Conservation (phyloP, 2,888 invertebrate species). For the Operophtera brumata region DNA sequence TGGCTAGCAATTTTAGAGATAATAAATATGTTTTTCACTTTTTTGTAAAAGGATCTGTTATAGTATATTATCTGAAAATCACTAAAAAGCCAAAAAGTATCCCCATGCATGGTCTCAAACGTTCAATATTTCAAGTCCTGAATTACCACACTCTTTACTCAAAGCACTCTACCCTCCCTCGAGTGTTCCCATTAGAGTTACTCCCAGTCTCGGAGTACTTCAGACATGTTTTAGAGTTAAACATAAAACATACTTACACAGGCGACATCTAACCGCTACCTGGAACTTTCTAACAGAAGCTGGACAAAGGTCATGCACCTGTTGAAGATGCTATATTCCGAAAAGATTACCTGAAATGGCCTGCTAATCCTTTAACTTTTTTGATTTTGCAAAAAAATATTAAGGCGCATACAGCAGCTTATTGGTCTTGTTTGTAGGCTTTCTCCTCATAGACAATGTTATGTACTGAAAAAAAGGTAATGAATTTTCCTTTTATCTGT, state of each 20-base stretch:
- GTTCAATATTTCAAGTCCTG: slow-evolving; percentile 34
- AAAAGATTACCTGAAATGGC: neutral
- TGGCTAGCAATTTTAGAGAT: too few species aligned
- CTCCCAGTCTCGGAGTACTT: slow-evolving; percentile 27
- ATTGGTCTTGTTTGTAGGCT: too few species aligned
- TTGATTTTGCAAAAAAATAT: too few species aligned
- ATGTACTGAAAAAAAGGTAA: too few species aligned
- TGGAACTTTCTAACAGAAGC: slow-evolving; percentile 94
- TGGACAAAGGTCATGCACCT: slow-evolving; percentile 84
- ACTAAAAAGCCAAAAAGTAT: slow-evolving; percentile 15
- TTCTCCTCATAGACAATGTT: too few species aligned
- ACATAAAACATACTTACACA: slow-evolving; percentile 86
- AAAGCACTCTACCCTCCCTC: slow-evolving; percentile 28
- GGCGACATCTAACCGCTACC: slow-evolving; percentile 96
- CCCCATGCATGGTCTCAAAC: slow-evolving; percentile 24
- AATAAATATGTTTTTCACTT: too few species aligned
- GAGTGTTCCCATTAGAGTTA: slow-evolving; percentile 31
- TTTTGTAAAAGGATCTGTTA: too few species aligned
- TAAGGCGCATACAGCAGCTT: too few species aligned
- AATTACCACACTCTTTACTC: slow-evolving; percentile 32
- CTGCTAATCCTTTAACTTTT: too few species aligned
- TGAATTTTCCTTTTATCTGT: too few species aligned
- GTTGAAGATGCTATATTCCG: neutral
- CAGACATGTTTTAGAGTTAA: slow-evolving; percentile 27
- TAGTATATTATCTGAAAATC: slow-evolving; percentile 1